Conservation (phyloP, 2,888 invertebrate species). For the Sphaerolaimus hirsutus region DNA sequence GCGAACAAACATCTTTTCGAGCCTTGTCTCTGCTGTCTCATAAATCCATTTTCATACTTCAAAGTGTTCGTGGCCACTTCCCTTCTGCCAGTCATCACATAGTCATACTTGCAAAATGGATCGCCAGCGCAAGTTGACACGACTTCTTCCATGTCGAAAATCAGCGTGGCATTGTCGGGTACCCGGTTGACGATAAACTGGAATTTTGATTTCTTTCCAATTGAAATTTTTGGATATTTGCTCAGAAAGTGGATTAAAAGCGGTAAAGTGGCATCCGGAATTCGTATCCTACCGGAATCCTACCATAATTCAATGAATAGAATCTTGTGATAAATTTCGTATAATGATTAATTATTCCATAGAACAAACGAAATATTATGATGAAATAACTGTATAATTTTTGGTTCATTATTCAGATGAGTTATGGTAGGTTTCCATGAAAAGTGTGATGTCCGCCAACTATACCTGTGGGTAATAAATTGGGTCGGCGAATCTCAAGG, state of each 20-base stretch:
- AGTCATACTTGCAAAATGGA: slow-evolving; percentile 14
- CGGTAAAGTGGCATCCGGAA: no score
- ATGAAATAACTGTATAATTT: no score
- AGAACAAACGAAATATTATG: no score
- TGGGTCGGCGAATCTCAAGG: slow-evolving; percentile 13
- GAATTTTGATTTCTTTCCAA: not conserved
- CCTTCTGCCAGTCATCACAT: slow-evolving; percentile 12
- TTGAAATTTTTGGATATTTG: not conserved
- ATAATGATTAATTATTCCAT: no score
- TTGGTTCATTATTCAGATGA: no score
- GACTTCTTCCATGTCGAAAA: slow-evolving; percentile 14
- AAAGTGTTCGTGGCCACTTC: slow-evolving; percentile 9
- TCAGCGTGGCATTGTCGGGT: slow-evolving; percentile 13
- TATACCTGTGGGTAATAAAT: slow-evolving; percentile 10
- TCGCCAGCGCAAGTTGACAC: slow-evolving; percentile 9
- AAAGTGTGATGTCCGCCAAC: no score
- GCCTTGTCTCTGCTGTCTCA: slow-evolving; percentile 9
- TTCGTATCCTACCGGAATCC: no score
- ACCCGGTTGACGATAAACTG: slow-evolving; percentile 12
- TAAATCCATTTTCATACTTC: slow-evolving; percentile 6
- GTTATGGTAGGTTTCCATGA: no score
- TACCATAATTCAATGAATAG: no score
- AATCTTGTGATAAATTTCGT: no score
- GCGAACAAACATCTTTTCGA: slow-evolving; percentile 10
- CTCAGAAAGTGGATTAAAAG: no score